Evolutionary conservation across 2,888 invertebrate species (phyloP).

Genomic region (Troides oblongomaculatus): DNA sequence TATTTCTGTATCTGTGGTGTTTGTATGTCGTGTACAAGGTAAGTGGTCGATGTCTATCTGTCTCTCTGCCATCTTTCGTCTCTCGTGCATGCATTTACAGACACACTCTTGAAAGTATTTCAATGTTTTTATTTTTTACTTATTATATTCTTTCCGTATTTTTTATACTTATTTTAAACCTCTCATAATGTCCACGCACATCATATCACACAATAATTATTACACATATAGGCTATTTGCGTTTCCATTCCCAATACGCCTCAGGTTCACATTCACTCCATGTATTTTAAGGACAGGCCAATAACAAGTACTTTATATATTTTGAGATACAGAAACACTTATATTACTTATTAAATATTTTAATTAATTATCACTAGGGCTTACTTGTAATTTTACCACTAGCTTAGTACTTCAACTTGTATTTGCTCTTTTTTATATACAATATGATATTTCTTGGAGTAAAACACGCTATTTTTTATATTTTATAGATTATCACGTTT

Average conservation of each 20-base stretch:
- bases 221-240: slow-evolving; percentile 40
- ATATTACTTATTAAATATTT: slow-evolving; percentile 15
- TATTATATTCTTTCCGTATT: slow-evolving; percentile 56
- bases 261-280: slow-evolving; percentile 14
- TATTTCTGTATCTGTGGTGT: slow-evolving; percentile 49
- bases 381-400: slow-evolving; percentile 64
- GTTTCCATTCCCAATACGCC: slow-evolving; percentile 3
- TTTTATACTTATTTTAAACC: slow-evolving; percentile 58
- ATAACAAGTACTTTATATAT: slow-evolving; percentile 32
- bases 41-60: slow-evolving; percentile 67
- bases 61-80: slow-evolving; percentile 61
- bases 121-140: slow-evolving; percentile 46
- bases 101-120: slow-evolving; percentile 50
- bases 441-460: slow-evolving; percentile 54
- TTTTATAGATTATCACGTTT: slow-evolving; percentile 58
- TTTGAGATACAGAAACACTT: slow-evolving; percentile 15
- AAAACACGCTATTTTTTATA: slow-evolving; percentile 65
- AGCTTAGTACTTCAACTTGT: slow-evolving; percentile 65
- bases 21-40: slow-evolving; percentile 54
- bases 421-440: slow-evolving; percentile 44
- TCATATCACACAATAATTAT: slow-evolving; percentile 59
- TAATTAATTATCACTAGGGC: slow-evolving; percentile 58
- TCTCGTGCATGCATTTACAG: slow-evolving; percentile 62
- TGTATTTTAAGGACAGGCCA: slow-evolving; percentile 12
- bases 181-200: slow-evolving; percentile 73